Evolutionary conservation across 2,113 vertebrate genomes (phyloP), one percentile per base, ranked within the genome.

Genomic region (Oxyruncus cristatus): DNA sequence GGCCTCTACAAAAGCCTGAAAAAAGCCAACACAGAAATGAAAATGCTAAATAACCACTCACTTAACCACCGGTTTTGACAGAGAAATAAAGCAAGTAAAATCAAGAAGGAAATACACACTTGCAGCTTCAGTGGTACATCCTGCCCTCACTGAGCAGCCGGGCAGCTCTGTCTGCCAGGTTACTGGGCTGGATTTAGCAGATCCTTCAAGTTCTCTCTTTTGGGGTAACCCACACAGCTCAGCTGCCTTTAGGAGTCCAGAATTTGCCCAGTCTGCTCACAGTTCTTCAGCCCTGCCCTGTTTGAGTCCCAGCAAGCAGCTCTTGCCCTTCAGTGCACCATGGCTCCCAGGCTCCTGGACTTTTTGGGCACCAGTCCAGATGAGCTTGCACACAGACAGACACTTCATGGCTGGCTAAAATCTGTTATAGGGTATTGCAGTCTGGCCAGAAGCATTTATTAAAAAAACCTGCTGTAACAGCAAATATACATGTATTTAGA

Each of bases 391-490:
- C 3, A n/a, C 80, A 92, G 87, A 94, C 87, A 70, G 80, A 71
- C 93, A 82, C 47, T 76, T 58, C 46, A 32, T 0, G 33, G 42
- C 81, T 85, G 81, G 42, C 82, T 75, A 27, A 56, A 84, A 74
- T 50, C 89, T 88, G 92, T 74, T 72, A 12, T 3, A 35, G 73
- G 66, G 20, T 16, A 86, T 18, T 83, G 89, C 88, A 55, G 83
- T 50, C 93, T 79, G 84, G 81, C 84, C 93, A 95, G 84, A 53
- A 77, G 89, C 65, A 70, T 56, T 87, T 82, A 82, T 91, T 83
- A 37, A 41, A 39, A 80, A 85, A 91, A 88, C 39, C 76, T 93
- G 94, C 93, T 93, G 89, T 35, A 89, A 21, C 94, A 96, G 89
- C 93, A 93, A 46, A 95, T 74, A 75, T 52, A 91, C 27, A 12